Evolutionary conservation across 2,797 vertebrate genomes (phyloP), one percentile per base, ranked within the genome.

Genomic region (Buceros bicornis): DNA sequence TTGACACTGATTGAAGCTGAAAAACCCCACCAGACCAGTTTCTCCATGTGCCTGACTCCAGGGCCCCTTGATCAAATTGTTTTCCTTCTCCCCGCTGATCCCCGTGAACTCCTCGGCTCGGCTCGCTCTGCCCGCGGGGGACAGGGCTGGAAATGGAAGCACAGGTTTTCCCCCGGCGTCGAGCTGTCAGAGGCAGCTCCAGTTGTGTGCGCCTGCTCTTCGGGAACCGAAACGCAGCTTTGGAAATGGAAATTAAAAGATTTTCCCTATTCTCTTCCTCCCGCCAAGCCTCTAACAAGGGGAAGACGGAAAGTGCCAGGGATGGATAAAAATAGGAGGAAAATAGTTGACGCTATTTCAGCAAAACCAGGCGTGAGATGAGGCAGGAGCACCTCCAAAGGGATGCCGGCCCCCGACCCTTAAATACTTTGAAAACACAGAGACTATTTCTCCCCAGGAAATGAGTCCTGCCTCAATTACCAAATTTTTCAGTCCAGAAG

Each of bases 1-100:
- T 97, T 98, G 98, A 98, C 83, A 66, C 71, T 98, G 97, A 98
- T 98, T 95, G 87, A 95, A 97, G 94, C 91, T 95, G 98, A 98
- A 98, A 97, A 93, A 37, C 73, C 96, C 97, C 97, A 96, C 89
- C 92, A 96, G 94, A 90, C 86, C 70, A 54, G 90, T 78, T 81
- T 82, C 82, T 89, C 94, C 43, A 4, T 67, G 82, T 16, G 71
- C 81, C 96, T 97, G 97, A 96, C 98, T 98, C 96, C 78, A 95
- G 97, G 97, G 98, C 54, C 87, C 91, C 96, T 51, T 90, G 91
- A 97, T 97, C 97, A 97, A 98, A 98, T 97, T 96, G 97, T 97
- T 98, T 97, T 97, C 94, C 83, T 87, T 96, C 96, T 97, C 94
- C 90, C 84, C 24, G 83, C 93, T 33, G 74, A 93, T 97, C 93